Percentiles rank a stretch among this genome's conserved stretches.
Conservation (phyloP, 2,113 vertebrate genomes). For the Hassar affinis region DNA sequence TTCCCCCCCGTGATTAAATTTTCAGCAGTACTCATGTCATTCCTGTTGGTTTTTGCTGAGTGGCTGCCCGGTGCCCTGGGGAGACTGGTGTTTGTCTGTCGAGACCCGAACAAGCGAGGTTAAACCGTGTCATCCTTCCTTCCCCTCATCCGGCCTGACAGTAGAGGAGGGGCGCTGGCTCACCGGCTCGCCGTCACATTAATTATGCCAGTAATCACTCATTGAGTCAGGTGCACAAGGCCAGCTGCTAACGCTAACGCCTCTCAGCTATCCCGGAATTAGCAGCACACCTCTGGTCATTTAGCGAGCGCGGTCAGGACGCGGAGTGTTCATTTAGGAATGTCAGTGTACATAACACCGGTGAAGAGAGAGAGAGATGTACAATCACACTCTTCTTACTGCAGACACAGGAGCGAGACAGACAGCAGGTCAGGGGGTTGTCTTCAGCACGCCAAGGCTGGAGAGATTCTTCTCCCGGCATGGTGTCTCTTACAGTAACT, state of each 20-base stretch:
- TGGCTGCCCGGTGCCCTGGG: conserved; percentile 42
- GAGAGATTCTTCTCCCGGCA: conserved; percentile 6
- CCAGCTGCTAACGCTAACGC: conserved; percentile 16
- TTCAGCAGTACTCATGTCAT: conserved; percentile 48
- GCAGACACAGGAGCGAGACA: not conserved
- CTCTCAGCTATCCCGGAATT: conserved; percentile 22
- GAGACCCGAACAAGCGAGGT: conserved; percentile 52
- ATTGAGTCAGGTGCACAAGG: conserved; percentile 33
- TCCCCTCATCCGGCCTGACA: conserved; percentile 48
- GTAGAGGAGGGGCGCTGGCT: conserved; percentile 40
- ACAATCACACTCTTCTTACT: not conserved
- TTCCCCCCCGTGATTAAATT: conserved; percentile 35
- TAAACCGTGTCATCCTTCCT: conserved; percentile 49
- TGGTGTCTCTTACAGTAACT: conserved; percentile 5
- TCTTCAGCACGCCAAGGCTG: not conserved
- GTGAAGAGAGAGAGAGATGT: not conserved
- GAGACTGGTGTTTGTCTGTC: conserved; percentile 46
- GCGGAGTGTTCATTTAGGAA: not conserved
- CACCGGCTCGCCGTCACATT: conserved; percentile 43
- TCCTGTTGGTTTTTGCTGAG: conserved; percentile 53
- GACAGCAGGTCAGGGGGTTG: conserved; percentile 22
- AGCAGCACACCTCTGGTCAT: conserved; percentile 17
- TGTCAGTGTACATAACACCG: not conserved
- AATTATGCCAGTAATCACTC: conserved; percentile 54
- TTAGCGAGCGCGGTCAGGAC: conserved; percentile 2